phyloP scores from a whole-genome alignment of 2,888 invertebrate genomes.

The Eupithecia exiguata region DNA sequence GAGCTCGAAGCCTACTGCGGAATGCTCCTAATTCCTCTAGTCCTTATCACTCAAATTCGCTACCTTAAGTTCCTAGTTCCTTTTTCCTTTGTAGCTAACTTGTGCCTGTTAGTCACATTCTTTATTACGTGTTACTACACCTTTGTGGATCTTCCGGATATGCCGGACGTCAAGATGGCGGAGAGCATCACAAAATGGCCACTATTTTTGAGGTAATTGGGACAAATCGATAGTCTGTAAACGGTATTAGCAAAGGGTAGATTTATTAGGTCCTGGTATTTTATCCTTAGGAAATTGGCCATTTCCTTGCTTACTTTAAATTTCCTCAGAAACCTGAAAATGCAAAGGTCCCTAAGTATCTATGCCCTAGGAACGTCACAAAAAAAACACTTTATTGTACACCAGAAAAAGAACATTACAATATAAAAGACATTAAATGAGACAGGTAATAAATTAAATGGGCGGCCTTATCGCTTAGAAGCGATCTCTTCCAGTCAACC shows the following conservation, averaged over 20 bases:
- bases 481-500: too few species aligned
- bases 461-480: too few species aligned
- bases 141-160: constrained; percentile 79
- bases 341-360: too few species aligned
- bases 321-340: too few species aligned
- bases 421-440: too few species aligned
- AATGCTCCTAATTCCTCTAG: constrained; percentile 86
- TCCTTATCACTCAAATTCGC: constrained; percentile 87
- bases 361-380: too few species aligned
- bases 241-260: neutral
- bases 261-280: neutral
- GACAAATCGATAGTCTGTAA: neutral
- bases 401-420: too few species aligned
- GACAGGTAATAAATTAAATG: too few species aligned
- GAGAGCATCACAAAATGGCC: constrained; percentile 86
- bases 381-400: too few species aligned
- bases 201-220: constrained; percentile 88
- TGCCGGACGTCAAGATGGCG: constrained; percentile 61
- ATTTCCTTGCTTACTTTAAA: neutral
- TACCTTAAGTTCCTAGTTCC: constrained; percentile 93
- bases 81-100: constrained; percentile 93
- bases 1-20: constrained; percentile 86
- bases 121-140: constrained; percentile 92
- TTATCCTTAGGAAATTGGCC: neutral
- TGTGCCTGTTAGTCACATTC: constrained; percentile 90